Evolutionary conservation across 2,888 invertebrate species (phyloP).

Genomic region (Antheraea assamensis): DNA sequence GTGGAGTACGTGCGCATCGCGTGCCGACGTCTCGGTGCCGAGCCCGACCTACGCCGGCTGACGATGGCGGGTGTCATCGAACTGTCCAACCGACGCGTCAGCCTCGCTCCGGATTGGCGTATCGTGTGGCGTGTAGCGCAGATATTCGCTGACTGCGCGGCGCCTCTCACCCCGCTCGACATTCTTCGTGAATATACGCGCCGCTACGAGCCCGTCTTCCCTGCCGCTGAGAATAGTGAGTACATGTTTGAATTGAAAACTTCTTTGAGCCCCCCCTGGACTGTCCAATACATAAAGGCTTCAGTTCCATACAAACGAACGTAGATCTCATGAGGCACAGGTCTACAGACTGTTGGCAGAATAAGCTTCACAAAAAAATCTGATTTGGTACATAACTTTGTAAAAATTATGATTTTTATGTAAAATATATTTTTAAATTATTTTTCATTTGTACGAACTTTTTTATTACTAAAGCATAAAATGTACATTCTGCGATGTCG

Average conservation of each 20-base stretch:
- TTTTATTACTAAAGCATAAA: too few relatives aligned
- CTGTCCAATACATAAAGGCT: too few relatives aligned
- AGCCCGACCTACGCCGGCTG: constrained; percentile 53
- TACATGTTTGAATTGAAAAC: background rate
- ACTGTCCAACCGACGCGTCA: constrained; percentile 45
- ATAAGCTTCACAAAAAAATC: too few relatives aligned
- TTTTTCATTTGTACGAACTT: too few relatives aligned
- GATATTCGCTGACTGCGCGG: constrained; percentile 50
- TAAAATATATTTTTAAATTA: too few relatives aligned
- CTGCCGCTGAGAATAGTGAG: constrained; percentile 58
- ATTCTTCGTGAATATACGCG: constrained; percentile 57
- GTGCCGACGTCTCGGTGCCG: constrained; percentile 50
- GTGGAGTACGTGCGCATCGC: constrained; percentile 58
- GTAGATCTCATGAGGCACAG: too few relatives aligned
- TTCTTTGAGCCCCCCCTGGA: too few relatives aligned
- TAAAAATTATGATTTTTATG: too few relatives aligned
- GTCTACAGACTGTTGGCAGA: too few relatives aligned
- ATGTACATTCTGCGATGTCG: too few relatives aligned
- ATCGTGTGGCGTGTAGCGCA: constrained; percentile 67
- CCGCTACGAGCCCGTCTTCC: constrained; percentile 61
- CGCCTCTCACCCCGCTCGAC: constrained; percentile 45
- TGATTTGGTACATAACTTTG: too few relatives aligned
- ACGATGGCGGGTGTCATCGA: constrained; percentile 53
- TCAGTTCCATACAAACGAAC: too few relatives aligned
- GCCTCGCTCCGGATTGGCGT: constrained; percentile 61